Evolutionary conservation across 2,888 invertebrate species (phyloP).

Genomic region (Luffia ferchaultella): DNA sequence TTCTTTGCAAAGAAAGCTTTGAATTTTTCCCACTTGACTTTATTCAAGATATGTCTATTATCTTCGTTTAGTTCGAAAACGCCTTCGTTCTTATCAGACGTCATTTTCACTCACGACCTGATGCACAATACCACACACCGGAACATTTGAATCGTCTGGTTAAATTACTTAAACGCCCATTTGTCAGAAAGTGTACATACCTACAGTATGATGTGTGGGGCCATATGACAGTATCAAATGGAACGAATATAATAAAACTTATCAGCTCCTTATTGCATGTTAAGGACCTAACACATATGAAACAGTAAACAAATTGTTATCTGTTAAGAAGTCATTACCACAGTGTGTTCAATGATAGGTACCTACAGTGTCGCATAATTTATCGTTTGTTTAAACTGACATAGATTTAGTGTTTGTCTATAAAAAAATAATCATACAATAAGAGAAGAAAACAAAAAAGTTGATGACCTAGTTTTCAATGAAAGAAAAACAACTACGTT

Average conservation of each 20-base stretch:
- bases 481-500: too few relatives aligned
- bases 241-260: neutral
- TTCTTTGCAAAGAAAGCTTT: constrained; percentile 31
- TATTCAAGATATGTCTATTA: neutral
- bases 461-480: too few relatives aligned
- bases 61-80: neutral
- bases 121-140: neutral
- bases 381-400: too few relatives aligned
- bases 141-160: too few relatives aligned
- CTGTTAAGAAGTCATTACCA: constrained; percentile 36
- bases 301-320: constrained; percentile 46
- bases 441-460: too few relatives aligned
- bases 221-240: neutral
- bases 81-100: neutral
- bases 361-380: too few relatives aligned
- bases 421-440: too few relatives aligned
- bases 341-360: constrained; percentile 25
- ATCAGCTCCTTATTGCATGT: constrained; percentile 3
- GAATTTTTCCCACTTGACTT: constrained; percentile 30
- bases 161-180: neutral
- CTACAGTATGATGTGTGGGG: neutral
- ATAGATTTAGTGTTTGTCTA: too few relatives aligned
- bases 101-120: neutral
- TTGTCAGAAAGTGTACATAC: neutral
- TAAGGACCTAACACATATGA: constrained; percentile 19